These are phyloP conservation scores for Spialia ferax DNA, from an alignment of 2,888 invertebrate genomes.

Conservation along the genomic window DNA sequence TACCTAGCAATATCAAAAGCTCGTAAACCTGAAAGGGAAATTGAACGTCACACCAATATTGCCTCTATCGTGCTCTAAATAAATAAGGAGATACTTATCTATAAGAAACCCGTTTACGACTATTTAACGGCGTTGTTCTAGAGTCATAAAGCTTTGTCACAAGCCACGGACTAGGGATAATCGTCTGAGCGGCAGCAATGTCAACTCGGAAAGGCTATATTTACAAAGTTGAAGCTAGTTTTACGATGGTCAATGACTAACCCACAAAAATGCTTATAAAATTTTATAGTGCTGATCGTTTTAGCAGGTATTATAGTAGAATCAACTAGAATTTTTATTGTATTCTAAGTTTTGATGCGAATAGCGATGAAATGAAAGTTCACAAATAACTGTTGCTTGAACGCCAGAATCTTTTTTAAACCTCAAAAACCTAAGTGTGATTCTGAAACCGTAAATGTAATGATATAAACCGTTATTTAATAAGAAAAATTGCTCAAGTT, in stretches of 20 bases:
- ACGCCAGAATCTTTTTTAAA: too few species aligned
- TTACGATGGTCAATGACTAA: constrained; percentile 5
- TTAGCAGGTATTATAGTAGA: neutral
- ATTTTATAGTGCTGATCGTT: neutral
- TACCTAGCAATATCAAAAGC: neutral
- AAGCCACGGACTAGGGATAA: constrained; percentile 3
- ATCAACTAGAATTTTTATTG: too few species aligned
- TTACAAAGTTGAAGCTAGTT: neutral
- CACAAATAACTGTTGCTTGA: too few species aligned
- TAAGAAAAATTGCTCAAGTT: constrained; percentile 8
- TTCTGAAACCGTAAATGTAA: too few species aligned
- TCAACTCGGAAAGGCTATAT: constrained; percentile 1
- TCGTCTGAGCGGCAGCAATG: constrained; percentile 1
- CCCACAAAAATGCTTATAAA: neutral
- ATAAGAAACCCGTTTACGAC: constrained; percentile 8
- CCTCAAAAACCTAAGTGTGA: too few species aligned
- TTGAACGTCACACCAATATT: neutral
- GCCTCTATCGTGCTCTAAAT: neutral
- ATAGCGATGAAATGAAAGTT: too few species aligned
- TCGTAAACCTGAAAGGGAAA: neutral
- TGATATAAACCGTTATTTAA: neutral
- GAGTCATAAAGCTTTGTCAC: constrained; percentile 13
- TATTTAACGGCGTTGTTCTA: constrained; percentile 9
- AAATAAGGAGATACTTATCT: neutral
- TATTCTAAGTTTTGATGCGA: too few species aligned